Evolutionary conservation across 2,888 invertebrate genomes (phyloP).

Genomic region (Mesoligia furuncula): DNA sequence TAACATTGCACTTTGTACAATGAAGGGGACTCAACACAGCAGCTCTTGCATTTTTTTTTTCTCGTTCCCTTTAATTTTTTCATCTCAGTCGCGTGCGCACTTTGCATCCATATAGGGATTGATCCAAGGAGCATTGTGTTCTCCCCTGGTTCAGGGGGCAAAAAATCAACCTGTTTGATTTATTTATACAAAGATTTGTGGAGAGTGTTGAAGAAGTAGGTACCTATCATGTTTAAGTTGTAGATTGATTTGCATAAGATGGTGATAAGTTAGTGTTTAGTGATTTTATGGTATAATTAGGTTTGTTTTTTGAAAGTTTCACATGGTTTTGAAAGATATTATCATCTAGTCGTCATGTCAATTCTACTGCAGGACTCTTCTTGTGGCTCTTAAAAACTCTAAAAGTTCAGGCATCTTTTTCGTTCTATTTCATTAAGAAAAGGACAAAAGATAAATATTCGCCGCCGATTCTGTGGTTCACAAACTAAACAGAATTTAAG

Average conservation of each 20-base stretch:
- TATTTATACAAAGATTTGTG: constrained; percentile 40
- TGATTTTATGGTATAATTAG: no score
- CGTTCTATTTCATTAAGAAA: no score
- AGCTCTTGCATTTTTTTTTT: constrained; percentile 60
- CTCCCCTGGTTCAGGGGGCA: constrained; percentile 38
- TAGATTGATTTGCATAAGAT: neutral
- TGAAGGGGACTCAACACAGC: constrained; percentile 32
- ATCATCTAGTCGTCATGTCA: neutral
- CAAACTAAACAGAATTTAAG: no score
- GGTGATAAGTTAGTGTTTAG: no score
- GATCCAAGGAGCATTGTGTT: constrained; percentile 38
- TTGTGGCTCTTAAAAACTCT: neutral
- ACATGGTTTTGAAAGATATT: neutral
- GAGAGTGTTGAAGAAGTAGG: neutral
- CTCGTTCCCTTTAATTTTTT: constrained; percentile 56
- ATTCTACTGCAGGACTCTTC: neutral
- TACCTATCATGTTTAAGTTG: constrained; percentile 11
- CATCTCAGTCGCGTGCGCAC: constrained; percentile 73
- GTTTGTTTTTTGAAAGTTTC: neutral
- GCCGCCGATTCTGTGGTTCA: no score
- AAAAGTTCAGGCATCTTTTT: no score
- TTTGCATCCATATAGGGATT: constrained; percentile 61
- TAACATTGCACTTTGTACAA: constrained; percentile 67
- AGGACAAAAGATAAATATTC: no score
- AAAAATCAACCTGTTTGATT: constrained; percentile 66